Evolutionary conservation across 2,888 invertebrate species (phyloP).

Genomic region (Rambutsinella grinnellia): DNA sequence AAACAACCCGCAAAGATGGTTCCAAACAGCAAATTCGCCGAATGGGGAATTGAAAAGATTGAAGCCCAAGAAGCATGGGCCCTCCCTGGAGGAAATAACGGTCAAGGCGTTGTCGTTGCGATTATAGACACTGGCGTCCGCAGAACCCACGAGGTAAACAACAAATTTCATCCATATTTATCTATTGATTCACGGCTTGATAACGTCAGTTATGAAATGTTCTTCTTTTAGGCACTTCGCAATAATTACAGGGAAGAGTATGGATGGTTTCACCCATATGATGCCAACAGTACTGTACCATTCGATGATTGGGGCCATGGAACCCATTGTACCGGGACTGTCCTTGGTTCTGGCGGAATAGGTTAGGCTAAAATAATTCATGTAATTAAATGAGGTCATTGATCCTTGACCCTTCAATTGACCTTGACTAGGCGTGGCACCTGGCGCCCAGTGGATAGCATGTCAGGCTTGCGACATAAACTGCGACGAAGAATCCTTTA

Average conservation of each 20-base stretch:
- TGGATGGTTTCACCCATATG: conserved; percentile 46
- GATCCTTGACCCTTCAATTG: neutral
- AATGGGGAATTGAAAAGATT: conserved; percentile 47
- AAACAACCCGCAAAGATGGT: neutral
- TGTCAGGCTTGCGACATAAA: conserved; percentile 45
- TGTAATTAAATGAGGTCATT: neutral
- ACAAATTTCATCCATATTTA: too few species aligned
- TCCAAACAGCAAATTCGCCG: neutral
- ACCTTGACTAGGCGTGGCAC: too few species aligned
- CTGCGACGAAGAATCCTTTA: conserved; percentile 18
- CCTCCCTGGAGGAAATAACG: conserved; percentile 21
- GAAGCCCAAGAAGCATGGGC: conserved; percentile 30
- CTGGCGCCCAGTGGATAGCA: conserved; percentile 42
- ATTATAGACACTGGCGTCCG: too few species aligned
- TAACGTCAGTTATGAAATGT: too few species aligned
- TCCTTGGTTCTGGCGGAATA: conserved; percentile 32
- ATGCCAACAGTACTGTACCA: neutral
- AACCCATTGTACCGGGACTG: conserved; percentile 45
- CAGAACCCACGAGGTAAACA: too few species aligned
- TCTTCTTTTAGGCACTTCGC: too few species aligned
- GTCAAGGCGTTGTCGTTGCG: conserved; percentile 44
- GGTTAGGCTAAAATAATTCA: conserved; percentile 5
- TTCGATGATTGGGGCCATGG: conserved; percentile 35
- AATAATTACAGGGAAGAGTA: conserved; percentile 8
- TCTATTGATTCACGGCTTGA: too few species aligned